Conservation (phyloP, 2,113 vertebrate species). For the Actinemys pallida region DNA sequence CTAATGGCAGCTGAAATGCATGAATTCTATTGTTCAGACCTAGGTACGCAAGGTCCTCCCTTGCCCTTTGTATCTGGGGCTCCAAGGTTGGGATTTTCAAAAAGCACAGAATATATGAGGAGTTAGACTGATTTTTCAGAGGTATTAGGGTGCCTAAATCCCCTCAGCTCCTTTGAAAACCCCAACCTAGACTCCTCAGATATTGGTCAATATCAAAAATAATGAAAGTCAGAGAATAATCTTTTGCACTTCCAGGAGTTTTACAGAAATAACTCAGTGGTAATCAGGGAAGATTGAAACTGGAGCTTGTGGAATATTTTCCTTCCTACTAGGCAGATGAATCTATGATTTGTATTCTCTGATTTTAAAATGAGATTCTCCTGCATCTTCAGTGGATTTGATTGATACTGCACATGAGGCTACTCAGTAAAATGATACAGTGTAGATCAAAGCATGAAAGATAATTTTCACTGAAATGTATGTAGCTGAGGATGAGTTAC, state of each 20-base stretch:
- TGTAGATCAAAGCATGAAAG: conserved; percentile 79
- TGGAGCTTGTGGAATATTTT: conserved; percentile 52
- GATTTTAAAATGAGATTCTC: conserved; percentile 78
- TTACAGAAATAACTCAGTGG: conserved; percentile 59
- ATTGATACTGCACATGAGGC: conserved; percentile 78
- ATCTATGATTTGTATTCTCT: conserved; percentile 73
- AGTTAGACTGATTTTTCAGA: background rate
- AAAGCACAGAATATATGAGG: background rate
- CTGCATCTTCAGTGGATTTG: conserved; percentile 71
- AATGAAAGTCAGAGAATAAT: background rate
- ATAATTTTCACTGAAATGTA: conserved; percentile 79
- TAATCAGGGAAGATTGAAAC: conserved; percentile 71
- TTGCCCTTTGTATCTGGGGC: background rate
- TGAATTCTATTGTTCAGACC: background rate
- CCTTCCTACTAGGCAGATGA: conserved; percentile 73
- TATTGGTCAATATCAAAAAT: background rate
- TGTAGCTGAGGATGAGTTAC: conserved; percentile 77
- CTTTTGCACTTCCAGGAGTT: conserved; percentile 8
- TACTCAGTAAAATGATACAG: conserved; percentile 81
- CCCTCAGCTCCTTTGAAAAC: fast-evolving
- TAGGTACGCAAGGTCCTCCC: background rate
- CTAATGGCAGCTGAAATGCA: fast-evolving
- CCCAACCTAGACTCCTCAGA: fast-evolving
- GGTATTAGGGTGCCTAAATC: background rate
- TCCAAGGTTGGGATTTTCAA: background rate